Evolutionary conservation across 2,888 invertebrate species (phyloP).

Genomic region (Conistra vaccinii): DNA sequence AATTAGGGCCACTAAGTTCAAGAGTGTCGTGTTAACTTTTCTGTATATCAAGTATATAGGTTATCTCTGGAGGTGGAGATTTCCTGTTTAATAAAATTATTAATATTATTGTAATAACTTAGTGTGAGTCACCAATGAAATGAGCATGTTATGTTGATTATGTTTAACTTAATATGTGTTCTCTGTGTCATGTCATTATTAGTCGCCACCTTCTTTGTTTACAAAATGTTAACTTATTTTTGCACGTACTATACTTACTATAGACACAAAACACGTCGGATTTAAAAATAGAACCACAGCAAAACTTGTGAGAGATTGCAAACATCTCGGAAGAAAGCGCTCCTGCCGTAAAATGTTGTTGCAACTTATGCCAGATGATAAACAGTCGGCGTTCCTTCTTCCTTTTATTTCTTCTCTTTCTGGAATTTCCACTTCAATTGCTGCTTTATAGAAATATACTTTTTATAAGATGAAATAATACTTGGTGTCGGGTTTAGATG

Average conservation of each 20-base stretch:
- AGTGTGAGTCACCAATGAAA: no score
- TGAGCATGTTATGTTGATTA: background rate
- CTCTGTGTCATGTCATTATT: background rate
- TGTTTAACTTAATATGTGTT: background rate
- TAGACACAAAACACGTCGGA: conserved; percentile 33
- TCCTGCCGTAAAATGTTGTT: conserved; percentile 48
- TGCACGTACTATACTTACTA: conserved; percentile 1
- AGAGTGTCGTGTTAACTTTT: conserved; percentile 3
- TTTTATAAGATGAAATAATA: conserved; percentile 29
- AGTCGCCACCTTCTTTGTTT: background rate
- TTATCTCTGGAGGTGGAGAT: conserved; percentile 21
- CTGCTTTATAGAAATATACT: conserved; percentile 25
- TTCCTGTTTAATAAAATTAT: conserved; percentile 9
- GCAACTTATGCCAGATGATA: conserved; percentile 61
- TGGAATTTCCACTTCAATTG: conserved; percentile 55
- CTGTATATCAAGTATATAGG: background rate
- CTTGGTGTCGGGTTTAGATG: conserved; percentile 2
- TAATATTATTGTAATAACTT: background rate
- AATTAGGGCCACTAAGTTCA: conserved; percentile 53
- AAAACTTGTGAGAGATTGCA: conserved; percentile 60
- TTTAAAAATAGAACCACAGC: conserved; percentile 48
- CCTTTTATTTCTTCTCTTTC: conserved; percentile 43
- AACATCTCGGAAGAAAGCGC: conserved; percentile 53
- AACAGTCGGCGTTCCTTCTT: conserved; percentile 43
- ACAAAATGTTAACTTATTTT: background rate